phyloP scores from a whole-genome alignment of 2,113 vertebrate genomes.

The Piprites chloris region DNA sequence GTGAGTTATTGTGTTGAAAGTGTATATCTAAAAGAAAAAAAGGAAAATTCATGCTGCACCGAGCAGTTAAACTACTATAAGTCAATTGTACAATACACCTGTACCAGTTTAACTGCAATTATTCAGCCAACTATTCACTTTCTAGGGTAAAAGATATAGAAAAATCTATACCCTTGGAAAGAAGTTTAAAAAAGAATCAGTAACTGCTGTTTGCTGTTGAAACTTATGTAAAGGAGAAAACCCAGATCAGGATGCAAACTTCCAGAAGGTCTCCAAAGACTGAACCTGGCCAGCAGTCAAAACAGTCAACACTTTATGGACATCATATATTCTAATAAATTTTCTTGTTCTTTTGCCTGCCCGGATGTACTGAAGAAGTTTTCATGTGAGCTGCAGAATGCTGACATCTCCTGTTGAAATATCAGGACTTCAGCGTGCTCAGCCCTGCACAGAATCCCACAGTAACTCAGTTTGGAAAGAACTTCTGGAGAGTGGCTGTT shows the following conservation, averaged over 20 bases:
- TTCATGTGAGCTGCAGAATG: constrained; percentile 17
- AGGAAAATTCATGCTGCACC: background rate
- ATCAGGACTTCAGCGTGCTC: background rate
- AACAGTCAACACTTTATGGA: background rate
- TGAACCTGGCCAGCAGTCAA: background rate
- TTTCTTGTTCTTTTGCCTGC: background rate
- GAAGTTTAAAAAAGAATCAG: background rate
- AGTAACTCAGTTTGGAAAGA: background rate
- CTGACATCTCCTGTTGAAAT: constrained; percentile 42
- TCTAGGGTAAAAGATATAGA: background rate
- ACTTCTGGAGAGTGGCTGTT: background rate
- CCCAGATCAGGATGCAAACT: background rate
- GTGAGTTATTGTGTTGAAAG: background rate
- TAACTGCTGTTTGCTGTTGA: background rate
- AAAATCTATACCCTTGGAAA: background rate
- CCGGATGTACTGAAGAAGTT: background rate
- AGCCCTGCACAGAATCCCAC: background rate
- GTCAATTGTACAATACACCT: background rate
- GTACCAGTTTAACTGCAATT: background rate
- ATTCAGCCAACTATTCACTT: background rate
- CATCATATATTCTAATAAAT: background rate
- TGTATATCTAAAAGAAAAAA: background rate
- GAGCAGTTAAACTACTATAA: background rate
- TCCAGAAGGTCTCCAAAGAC: background rate
- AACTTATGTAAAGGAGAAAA: background rate